Evolutionary conservation across 2,797 vertebrate species (phyloP).

Genomic region (Bucorvus abyssinicus): DNA sequence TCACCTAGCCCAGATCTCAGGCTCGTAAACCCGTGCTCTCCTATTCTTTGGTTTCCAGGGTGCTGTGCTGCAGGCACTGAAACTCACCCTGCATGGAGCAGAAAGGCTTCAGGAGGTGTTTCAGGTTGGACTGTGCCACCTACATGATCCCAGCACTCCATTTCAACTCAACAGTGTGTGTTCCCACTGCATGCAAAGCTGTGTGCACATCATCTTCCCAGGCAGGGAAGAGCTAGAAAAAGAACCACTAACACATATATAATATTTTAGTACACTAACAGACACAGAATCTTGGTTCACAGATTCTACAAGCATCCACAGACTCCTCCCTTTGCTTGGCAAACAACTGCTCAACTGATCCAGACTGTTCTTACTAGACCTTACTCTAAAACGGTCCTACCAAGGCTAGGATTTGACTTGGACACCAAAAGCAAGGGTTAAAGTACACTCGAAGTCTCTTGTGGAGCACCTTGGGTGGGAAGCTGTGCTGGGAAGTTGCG

Average conservation of each 20-base stretch:
- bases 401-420: neutral
- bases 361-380: neutral
- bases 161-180: rapidly evolving
- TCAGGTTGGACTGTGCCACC: too few relatives aligned
- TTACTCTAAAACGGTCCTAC: neutral
- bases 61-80: neutral
- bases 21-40: neutral
- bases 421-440: neutral
- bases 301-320: neutral
- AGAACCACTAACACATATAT: neutral
- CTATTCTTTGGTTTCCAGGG: neutral
- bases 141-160: neutral
- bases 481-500: neutral
- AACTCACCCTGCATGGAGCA: neutral
- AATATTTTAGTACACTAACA: neutral
- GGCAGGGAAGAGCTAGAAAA: neutral
- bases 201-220: neutral
- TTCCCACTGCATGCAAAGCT: neutral
- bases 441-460: neutral
- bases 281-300: neutral
- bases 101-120: neutral
- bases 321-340: neutral
- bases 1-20: neutral
- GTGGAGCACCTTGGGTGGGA: neutral
- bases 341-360: neutral